Conservation (phyloP, 64 coral and sea anemone species). For the Platygyra sinensis region DNA sequence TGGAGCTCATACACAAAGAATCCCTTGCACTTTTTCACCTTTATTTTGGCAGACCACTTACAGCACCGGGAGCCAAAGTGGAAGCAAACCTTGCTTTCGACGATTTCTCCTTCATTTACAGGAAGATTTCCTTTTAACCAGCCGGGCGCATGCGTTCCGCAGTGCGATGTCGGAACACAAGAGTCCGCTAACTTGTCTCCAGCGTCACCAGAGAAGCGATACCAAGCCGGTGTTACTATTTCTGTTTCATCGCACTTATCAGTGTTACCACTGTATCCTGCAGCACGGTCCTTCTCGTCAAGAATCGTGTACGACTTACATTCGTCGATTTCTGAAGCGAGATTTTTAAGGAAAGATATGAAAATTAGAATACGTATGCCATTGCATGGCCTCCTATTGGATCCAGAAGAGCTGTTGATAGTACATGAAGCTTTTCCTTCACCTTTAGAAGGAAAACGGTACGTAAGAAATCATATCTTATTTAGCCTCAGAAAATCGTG, state of each 20-base stretch:
- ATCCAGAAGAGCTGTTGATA: too few species aligned
- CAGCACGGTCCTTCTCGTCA: neutral
- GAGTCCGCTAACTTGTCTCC: conserved; percentile 35
- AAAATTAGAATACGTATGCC: too few species aligned
- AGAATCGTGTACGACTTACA: neutral
- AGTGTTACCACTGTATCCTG: neutral
- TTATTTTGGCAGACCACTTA: conserved; percentile 40
- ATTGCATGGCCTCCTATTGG: too few species aligned
- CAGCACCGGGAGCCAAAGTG: conserved; percentile 27
- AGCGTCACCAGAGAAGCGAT: conserved; percentile 9
- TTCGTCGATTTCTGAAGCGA: neutral
- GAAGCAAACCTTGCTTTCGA: conserved; percentile 28
- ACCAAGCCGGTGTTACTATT: conserved; percentile 17
- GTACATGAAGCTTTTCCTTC: too few species aligned
- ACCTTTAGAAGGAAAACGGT: too few species aligned
- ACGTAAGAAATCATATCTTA: too few species aligned
- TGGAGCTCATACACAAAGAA: conserved; percentile 37
- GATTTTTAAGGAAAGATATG: too few species aligned
- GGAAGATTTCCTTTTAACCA: conserved; percentile 1
- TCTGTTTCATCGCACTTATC: neutral
- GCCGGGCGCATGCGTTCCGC: conserved; percentile 34
- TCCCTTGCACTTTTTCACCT: conserved; percentile 25
- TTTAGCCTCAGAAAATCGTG: too few species aligned
- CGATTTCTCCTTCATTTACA: neutral
- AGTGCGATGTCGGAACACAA: neutral